A percentile compares a stretch with the other conserved stretches of the same genome.
phyloP scores from a whole-genome alignment of 2,797 vertebrate genomes.

The Scarus forsteni region DNA sequence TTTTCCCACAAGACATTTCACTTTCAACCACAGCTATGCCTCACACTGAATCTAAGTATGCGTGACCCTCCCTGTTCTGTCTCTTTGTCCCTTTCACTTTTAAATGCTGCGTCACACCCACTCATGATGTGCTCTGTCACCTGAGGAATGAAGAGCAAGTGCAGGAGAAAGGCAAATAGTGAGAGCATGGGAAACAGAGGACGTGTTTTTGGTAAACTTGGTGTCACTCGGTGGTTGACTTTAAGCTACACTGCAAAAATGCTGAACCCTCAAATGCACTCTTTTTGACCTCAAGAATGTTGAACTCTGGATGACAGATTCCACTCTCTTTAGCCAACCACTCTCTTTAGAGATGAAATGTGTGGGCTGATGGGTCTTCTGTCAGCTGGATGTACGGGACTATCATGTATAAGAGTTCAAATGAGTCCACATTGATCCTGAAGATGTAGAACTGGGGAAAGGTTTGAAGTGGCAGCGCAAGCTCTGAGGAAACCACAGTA shows the following conservation, averaged over 20 bases:
- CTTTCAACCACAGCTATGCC: not conserved
- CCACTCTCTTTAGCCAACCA: slow-evolving; percentile 43
- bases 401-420: slow-evolving; percentile 1
- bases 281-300: slow-evolving; percentile 66
- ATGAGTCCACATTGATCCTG: not conserved
- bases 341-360: slow-evolving; percentile 15
- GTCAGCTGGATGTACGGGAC: not conserved
- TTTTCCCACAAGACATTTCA: not conserved
- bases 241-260: not conserved
- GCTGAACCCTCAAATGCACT: slow-evolving; percentile 11
- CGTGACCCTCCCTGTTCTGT: slow-evolving; percentile 5
- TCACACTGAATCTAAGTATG: not conserved
- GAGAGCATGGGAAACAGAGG: not conserved
- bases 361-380: slow-evolving; percentile 11
- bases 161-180: not conserved
- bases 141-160: not conserved
- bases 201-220: not conserved
- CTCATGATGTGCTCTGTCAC: not conserved
- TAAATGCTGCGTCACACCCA: slow-evolving; percentile 32
- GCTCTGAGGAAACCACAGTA: not conserved
- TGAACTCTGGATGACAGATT: slow-evolving; percentile 58
- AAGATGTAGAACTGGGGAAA: too few relatives aligned
- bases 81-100: slow-evolving; percentile 13
- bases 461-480: not conserved
- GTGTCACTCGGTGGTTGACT: not conserved